Evolutionary conservation across 2,888 invertebrate genomes (phyloP).

Genomic region (Erebia palarica): DNA sequence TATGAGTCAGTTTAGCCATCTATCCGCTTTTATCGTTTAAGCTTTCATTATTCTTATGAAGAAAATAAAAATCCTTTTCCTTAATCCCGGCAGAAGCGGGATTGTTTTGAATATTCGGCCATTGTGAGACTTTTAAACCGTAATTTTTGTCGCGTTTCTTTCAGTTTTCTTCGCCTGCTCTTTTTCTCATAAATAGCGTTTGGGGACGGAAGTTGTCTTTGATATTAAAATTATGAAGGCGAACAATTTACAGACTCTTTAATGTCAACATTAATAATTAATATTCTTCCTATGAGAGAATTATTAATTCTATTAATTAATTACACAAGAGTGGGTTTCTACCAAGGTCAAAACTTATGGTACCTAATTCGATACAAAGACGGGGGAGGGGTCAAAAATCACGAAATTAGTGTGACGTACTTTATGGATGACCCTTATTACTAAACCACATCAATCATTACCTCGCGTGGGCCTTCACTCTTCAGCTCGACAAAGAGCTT

Average conservation of each 20-base stretch:
- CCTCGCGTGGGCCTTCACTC: no score
- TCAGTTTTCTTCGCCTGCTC: conserved; percentile 37
- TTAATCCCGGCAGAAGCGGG: conserved; percentile 53
- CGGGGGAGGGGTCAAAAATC: no score
- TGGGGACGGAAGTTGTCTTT: conserved; percentile 32
- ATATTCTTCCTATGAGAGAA: not conserved
- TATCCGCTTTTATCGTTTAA: conserved; percentile 37
- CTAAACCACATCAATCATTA: no score
- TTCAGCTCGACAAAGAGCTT: no score
- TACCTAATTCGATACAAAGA: not conserved
- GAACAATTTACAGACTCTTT: not conserved
- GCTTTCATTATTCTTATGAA: conserved; percentile 55
- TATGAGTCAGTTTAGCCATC: conserved; percentile 24
- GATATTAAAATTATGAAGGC: conserved; percentile 37
- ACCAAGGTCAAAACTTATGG: not conserved
- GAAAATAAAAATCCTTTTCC: conserved; percentile 58
- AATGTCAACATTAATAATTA: not conserved
- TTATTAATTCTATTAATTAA: not conserved
- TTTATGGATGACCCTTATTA: no score
- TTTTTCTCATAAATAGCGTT: conserved; percentile 33
- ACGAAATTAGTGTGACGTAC: no score
- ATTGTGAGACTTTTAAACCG: conserved; percentile 45
- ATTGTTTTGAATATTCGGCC: conserved; percentile 64
- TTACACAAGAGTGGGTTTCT: not conserved
- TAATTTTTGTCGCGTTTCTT: conserved; percentile 42